Conservation (phyloP, 2,888 invertebrate genomes). For the Drosophila longiperda region DNA sequence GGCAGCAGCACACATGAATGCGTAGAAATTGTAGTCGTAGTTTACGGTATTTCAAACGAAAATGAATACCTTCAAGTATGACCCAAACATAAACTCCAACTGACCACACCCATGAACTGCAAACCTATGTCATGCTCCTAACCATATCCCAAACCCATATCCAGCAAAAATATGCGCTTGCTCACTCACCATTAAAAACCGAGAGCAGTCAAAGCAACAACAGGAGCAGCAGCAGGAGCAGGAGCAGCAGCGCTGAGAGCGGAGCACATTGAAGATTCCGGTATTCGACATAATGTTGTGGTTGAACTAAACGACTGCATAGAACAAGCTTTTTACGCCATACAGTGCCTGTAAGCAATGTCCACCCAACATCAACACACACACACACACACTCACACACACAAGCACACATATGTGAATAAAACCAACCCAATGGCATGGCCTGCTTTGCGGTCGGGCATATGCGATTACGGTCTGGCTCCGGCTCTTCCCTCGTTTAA, state of each 20-base stretch:
- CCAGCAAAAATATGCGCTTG: slow-evolving; percentile 43
- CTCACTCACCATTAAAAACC: slow-evolving; percentile 43
- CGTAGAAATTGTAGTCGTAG: slow-evolving; percentile 72
- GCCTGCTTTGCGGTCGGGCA: slow-evolving; percentile 63
- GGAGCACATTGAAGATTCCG: slow-evolving; percentile 77
- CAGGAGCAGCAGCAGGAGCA: slow-evolving; percentile 22
- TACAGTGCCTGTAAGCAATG: slow-evolving; percentile 50
- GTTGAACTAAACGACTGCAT: slow-evolving; percentile 80
- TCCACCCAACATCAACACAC: slow-evolving; percentile 31
- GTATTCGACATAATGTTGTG: slow-evolving; percentile 82
- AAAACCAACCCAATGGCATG: slow-evolving; percentile 26
- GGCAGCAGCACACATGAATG: slow-evolving; percentile 37
- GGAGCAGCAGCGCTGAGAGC: slow-evolving; percentile 6
- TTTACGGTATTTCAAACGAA: slow-evolving; percentile 57
- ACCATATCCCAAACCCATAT: not conserved
- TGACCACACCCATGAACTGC: slow-evolving; percentile 42
- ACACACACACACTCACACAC: not conserved
- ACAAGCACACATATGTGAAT: slow-evolving; percentile 6
- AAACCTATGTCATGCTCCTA: slow-evolving; percentile 6
- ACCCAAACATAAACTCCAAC: slow-evolving; percentile 74
- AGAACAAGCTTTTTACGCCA: slow-evolving; percentile 76
- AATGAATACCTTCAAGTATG: slow-evolving; percentile 72
- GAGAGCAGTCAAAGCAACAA: slow-evolving; percentile 23
- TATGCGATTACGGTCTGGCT: slow-evolving; percentile 66
- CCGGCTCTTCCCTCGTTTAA: slow-evolving; percentile 41